A percentile compares a stretch with the other conserved stretches of the same genome.
Evolutionary conservation across 2,113 vertebrate species (phyloP).

Genomic region (Motacilla alba): DNA sequence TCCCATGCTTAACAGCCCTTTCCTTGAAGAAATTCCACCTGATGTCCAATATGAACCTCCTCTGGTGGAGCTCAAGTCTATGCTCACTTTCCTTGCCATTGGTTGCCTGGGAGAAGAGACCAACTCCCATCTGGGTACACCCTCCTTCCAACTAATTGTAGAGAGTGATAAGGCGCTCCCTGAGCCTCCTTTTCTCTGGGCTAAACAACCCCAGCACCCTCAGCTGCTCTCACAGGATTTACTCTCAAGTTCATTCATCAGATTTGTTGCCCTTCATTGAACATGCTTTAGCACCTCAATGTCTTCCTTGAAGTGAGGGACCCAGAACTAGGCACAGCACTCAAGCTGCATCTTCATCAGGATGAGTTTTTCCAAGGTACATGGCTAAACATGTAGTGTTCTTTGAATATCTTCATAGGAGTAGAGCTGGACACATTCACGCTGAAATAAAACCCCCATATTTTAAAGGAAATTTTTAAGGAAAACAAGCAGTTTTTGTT

Average conservation of each 20-base stretch:
- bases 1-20: neutral
- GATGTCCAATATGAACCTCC: neutral
- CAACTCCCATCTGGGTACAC: accelerated
- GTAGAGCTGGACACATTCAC: neutral
- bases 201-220: neutral
- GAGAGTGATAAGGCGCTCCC: accelerated
- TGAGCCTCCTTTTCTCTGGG: neutral
- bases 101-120: neutral
- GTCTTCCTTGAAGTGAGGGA: neutral
- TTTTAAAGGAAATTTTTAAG: neutral
- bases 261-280: neutral
- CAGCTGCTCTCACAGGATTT: accelerated
- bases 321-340: neutral
- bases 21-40: neutral
- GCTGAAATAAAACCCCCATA: neutral
- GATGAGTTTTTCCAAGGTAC: neutral
- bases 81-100: neutral
- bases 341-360: neutral
- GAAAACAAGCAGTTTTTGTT: neutral
- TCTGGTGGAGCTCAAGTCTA: neutral
- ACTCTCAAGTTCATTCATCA: neutral
- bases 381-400: neutral
- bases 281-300: neutral
- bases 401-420: neutral
- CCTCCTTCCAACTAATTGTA: neutral